Evolutionary conservation across 1,140 invertebrate genomes (phyloP), one percentile per base, ranked within the genome.

Genomic region (Sipha flava): DNA sequence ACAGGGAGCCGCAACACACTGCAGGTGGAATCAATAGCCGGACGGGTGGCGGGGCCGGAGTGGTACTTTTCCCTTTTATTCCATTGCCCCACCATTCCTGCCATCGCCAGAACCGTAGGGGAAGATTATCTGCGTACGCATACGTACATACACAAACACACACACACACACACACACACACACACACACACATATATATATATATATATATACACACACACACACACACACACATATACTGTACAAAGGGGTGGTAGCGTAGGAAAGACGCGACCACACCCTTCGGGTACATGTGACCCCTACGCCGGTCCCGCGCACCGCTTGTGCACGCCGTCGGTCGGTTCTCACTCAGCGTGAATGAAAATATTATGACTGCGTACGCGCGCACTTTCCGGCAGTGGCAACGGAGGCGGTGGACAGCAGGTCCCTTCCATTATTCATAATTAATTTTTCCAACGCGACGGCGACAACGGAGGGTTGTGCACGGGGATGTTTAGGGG

Each of bases 381-480:
- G 34, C n/a, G 62, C n/a, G 31, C 49, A 29, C 70, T 31, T 49
- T 73, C 43, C 45, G 3, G 23, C n/a, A 1, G 12, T 3, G 31
- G n/a, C n/a, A n/a, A n/a, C n/a, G n/a, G n/a, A n/a, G n/a, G n/a
- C n/a, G n/a, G n/a, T n/a, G n/a, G n/a, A n/a, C n/a, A n/a, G n/a
- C n/a, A n/a, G n/a, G 62, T 57, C n/a, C 47, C 70, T 73, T 57
- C 72, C 72, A 57, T 75, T 57, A 57, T 75, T 75, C 72, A 57
- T 75, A 57, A 75, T 75, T 75, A 75, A 75, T 75, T 75, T 75
- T 75, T 75, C 29, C 47, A 12, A 40, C 64, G 37, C 7, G 37
- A 34, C 23, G 14, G 10, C 37, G 37, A 4, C 37, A 40, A 10
- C 37, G 10, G 37, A 40, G 37, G 37, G 10, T 6, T 10, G 37